A percentile compares a stretch with the other conserved stretches of the same genome.
phyloP scores from a whole-genome alignment of 2,888 invertebrate species.

The Adelognathus sp. region DNA sequence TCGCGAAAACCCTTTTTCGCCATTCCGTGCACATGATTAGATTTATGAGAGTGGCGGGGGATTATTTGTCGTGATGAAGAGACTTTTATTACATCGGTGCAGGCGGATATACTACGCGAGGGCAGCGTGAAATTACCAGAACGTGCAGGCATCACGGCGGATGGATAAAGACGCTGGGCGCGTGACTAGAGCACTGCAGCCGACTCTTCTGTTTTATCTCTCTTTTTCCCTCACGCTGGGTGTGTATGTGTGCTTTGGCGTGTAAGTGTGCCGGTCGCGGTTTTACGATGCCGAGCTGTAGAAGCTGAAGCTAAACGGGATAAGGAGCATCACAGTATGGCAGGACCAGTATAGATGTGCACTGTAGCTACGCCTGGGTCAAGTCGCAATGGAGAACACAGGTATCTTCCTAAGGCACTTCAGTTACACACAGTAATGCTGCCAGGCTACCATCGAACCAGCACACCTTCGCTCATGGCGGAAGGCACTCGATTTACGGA shows the following conservation, averaged over 20 bases:
- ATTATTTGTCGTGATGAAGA: slow-evolving; percentile 50
- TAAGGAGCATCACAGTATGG: background rate
- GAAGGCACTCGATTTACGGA: background rate
- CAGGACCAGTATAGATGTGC: background rate
- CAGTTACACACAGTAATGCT: background rate
- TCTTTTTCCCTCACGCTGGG: background rate
- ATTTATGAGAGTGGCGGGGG: slow-evolving; percentile 52
- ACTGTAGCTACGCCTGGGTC: background rate
- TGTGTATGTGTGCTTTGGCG: background rate
- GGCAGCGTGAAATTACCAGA: background rate
- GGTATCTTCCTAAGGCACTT: background rate
- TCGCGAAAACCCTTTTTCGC: background rate
- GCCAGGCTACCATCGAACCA: background rate
- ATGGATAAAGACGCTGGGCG: slow-evolving; percentile 13
- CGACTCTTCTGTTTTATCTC: slow-evolving; percentile 6
- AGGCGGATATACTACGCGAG: background rate
- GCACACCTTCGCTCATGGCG: background rate
- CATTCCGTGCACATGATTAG: slow-evolving; percentile 52
- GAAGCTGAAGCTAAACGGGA: slow-evolving; percentile 6
- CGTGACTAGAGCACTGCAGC: slow-evolving; percentile 28
- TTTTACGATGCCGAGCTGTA: slow-evolving; percentile 36
- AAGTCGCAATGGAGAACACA: background rate
- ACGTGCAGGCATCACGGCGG: slow-evolving; percentile 2
- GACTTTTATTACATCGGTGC: slow-evolving; percentile 45
- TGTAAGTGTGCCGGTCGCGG: background rate